These are phyloP conservation scores for Helogale parvula DNA, from an alignment of 2,113 vertebrate species.

Conservation along the genomic window DNA sequence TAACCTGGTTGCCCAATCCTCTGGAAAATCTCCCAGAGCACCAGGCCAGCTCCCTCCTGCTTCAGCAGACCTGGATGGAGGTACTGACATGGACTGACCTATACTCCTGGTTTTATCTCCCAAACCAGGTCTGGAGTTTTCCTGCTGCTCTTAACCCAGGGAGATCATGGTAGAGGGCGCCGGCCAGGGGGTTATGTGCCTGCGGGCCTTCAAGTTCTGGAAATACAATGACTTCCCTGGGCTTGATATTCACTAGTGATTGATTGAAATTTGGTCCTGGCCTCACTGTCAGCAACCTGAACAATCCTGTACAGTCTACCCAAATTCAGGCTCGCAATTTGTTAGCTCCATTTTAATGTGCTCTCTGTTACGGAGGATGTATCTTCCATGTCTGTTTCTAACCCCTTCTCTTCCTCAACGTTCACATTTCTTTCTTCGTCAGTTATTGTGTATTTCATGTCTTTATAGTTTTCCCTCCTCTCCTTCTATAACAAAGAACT, in stretches of 20 bases:
- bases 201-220: background rate
- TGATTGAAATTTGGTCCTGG: background rate
- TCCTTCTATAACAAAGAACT: background rate
- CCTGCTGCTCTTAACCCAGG: background rate
- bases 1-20: background rate
- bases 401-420: background rate
- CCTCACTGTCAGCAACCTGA: background rate
- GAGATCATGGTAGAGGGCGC: background rate
- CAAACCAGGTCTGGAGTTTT: background rate
- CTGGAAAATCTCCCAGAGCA: background rate
- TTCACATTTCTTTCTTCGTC: background rate
- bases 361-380: background rate
- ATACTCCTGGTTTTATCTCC: background rate
- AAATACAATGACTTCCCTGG: background rate
- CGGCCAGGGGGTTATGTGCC: background rate
- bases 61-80: rapidly evolving
- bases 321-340: background rate
- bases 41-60: no score
- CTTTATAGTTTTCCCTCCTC: background rate
- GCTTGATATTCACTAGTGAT: background rate
- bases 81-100: rapidly evolving
- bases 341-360: background rate
- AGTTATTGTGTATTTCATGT: background rate
- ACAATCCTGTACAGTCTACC: rapidly evolving
- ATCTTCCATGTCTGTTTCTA: background rate